Conservation (phyloP, 1,140 invertebrate species). For the Drosophila subobscura region DNA sequence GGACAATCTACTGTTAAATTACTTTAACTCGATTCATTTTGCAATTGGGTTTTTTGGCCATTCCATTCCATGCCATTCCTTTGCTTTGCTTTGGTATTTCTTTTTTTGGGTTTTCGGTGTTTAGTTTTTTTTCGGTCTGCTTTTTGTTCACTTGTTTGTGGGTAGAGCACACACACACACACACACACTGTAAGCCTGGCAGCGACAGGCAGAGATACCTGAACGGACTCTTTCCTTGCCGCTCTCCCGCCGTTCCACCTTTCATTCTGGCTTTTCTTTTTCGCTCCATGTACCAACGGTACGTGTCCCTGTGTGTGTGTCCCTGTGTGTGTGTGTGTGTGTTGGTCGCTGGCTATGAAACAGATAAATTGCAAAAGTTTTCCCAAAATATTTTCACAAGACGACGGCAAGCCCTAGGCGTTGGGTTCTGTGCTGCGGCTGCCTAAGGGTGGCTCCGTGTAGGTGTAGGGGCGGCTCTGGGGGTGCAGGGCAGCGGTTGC, state of each 20-base stretch:
- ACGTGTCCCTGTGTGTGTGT: constrained; percentile 16
- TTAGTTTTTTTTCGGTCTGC: constrained; percentile 15
- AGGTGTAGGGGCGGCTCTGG: constrained; percentile 13
- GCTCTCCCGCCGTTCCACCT: no score
- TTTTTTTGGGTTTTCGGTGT: constrained; percentile 26
- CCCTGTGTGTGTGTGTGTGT: constrained; percentile 12
- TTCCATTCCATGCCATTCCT: no score
- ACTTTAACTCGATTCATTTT: constrained; percentile 78
- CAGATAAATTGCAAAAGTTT: constrained; percentile 82
- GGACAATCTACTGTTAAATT: constrained; percentile 74
- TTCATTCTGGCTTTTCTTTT: constrained; percentile 8
- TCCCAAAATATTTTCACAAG: constrained; percentile 80
- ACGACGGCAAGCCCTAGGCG: constrained; percentile 45
- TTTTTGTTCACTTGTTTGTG: constrained; percentile 2
- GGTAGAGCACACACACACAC: constrained; percentile 7
- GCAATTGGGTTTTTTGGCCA: constrained; percentile 58
- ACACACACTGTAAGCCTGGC: constrained; percentile 42
- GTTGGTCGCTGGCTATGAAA: constrained; percentile 77
- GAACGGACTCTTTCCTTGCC: constrained; percentile 23
- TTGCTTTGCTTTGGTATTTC: no score
- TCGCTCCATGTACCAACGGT: background rate
- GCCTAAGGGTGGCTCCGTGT: background rate
- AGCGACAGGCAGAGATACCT: constrained; percentile 73
- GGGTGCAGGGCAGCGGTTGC: background rate
- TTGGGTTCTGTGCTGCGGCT: background rate